Conservation (phyloP, 1,140 invertebrate species). For the Drosophila lacteicornis region DNA sequence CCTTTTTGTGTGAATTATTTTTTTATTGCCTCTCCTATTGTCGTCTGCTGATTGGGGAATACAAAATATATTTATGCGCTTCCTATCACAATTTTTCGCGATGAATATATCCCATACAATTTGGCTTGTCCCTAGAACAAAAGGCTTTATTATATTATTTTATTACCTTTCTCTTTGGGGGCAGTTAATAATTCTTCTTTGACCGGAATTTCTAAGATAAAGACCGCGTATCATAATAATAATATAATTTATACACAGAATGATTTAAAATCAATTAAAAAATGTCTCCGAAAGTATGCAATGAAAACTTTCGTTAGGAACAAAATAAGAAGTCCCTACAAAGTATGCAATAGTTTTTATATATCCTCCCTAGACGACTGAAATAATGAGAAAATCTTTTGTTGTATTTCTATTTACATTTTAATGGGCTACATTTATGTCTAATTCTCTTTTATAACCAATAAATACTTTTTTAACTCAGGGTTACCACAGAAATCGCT, state of each 20-base stretch:
- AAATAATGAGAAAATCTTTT: too few species aligned
- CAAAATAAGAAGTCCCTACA: neutral
- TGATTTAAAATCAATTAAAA: neutral
- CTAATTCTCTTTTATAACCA: too few species aligned
- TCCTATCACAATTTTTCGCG: conserved; percentile 16
- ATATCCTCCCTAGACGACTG: too few species aligned
- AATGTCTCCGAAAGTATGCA: neutral
- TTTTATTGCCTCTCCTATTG: conserved; percentile 32
- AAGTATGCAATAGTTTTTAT: neutral
- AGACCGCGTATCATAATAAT: too few species aligned
- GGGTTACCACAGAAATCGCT: too few species aligned
- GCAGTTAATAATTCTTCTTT: neutral
- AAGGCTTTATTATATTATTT: neutral
- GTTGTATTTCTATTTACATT: too few species aligned
- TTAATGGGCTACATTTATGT: too few species aligned
- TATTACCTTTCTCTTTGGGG: neutral
- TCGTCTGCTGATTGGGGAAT: conserved; percentile 56
- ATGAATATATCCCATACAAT: neutral
- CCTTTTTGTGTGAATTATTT: conserved; percentile 19
- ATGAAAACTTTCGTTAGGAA: neutral
- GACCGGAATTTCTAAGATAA: too few species aligned
- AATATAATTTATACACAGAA: too few species aligned
- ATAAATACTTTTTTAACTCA: too few species aligned
- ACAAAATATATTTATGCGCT: conserved; percentile 44
- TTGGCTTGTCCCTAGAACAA: neutral